Conservation (phyloP, 2,888 invertebrate genomes). For the Dasypolia templi region DNA sequence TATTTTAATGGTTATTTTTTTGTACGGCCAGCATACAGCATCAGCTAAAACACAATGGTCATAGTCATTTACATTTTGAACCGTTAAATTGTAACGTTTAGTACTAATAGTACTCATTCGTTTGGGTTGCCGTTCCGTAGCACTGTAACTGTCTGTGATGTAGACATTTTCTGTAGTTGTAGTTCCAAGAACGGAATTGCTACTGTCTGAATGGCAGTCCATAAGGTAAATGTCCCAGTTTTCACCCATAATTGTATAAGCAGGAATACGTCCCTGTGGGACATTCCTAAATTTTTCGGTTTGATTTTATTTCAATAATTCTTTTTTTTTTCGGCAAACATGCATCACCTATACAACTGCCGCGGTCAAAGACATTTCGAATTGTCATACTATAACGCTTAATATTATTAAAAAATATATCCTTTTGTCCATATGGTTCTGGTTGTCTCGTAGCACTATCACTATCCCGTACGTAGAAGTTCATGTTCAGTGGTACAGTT, state of each 20-base stretch:
- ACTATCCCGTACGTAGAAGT: not conserved
- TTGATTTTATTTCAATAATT: conserved; percentile 18
- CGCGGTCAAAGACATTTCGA: not conserved
- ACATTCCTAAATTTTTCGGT: conserved; percentile 14
- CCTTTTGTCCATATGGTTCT: not conserved
- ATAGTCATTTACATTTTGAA: conserved; percentile 1
- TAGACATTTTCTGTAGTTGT: conserved; percentile 5
- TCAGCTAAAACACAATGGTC: conserved; percentile 20
- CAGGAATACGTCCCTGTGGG: not conserved
- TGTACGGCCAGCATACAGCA: conserved; percentile 16
- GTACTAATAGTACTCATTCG: not conserved
- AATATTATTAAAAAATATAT: conserved; percentile 6
- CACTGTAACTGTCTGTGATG: conserved; percentile 2
- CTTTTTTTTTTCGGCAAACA: not conserved
- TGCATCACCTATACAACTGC: not conserved
- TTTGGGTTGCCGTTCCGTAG: not conserved
- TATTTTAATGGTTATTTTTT: not conserved
- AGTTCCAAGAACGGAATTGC: not conserved
- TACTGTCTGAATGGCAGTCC: not conserved
- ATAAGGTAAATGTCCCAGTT: conserved; percentile 18
- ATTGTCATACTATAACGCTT: conserved; percentile 11
- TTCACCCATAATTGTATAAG: conserved; percentile 37
- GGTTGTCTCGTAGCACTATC: not conserved
- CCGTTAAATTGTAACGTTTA: conserved; percentile 3
- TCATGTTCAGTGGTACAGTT: not conserved